These are phyloP conservation scores for Drosophila testacea DNA, from an alignment of 2,888 invertebrate species.

Conservation along the genomic window DNA sequence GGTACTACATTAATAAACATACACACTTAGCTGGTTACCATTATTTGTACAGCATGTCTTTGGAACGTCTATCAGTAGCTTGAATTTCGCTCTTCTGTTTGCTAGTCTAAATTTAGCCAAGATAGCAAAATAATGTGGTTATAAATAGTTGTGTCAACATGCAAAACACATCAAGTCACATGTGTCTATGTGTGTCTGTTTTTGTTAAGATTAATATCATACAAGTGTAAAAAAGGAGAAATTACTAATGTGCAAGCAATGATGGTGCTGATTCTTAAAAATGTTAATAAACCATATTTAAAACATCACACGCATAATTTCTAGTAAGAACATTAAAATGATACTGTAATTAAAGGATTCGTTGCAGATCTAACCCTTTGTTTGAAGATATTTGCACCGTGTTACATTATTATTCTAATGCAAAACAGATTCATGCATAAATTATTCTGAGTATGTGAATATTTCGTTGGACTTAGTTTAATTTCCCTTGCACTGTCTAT, in stretches of 20 bases:
- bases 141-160: constrained; percentile 77
- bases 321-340: too few species aligned
- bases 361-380: too few species aligned
- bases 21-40: constrained; percentile 33
- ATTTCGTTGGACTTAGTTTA: background rate
- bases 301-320: background rate
- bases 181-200: constrained; percentile 39
- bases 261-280: background rate
- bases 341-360: too few species aligned
- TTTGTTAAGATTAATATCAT: constrained; percentile 25
- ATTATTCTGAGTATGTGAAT: background rate
- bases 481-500: constrained; percentile 42
- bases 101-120: constrained; percentile 73
- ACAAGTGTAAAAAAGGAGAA: constrained; percentile 18
- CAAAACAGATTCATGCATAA: too few species aligned
- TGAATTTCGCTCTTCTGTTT: constrained; percentile 52
- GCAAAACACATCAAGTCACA: constrained; percentile 57
- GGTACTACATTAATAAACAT: constrained; percentile 1
- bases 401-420: too few species aligned
- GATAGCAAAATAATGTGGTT: constrained; percentile 67
- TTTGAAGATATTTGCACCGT: too few species aligned
- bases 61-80: constrained; percentile 64
- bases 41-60: constrained; percentile 73
- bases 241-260: background rate
- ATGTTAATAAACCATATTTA: constrained; percentile 2